Evolutionary conservation across 2,888 invertebrate species (phyloP).

Genomic region (Drosophila robusta): DNA sequence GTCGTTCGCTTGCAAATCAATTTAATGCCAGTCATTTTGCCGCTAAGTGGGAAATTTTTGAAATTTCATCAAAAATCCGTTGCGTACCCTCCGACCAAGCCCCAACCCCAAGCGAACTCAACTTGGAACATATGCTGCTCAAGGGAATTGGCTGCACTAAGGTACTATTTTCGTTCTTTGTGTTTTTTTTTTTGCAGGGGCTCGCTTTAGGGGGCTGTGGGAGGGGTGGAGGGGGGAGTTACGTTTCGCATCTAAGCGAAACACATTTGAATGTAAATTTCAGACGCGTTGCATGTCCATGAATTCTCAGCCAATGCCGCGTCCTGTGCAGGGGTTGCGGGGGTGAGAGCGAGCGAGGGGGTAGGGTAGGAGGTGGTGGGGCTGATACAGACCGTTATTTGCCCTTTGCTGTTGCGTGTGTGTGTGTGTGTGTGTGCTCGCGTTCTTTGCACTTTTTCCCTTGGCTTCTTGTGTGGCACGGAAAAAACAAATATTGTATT

Average conservation of each 20-base stretch:
- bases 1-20: slow-evolving; percentile 83
- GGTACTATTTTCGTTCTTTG: slow-evolving; percentile 54
- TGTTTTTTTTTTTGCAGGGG: slow-evolving; percentile 8
- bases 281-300: slow-evolving; percentile 74
- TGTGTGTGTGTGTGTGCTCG: slow-evolving; percentile 27
- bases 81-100: slow-evolving; percentile 32
- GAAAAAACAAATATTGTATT: slow-evolving; percentile 80
- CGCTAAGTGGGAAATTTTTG: slow-evolving; percentile 76
- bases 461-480: slow-evolving; percentile 37
- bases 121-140: slow-evolving; percentile 75
- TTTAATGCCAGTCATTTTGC: slow-evolving; percentile 83
- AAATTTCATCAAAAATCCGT: slow-evolving; percentile 83
- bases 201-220: slow-evolving; percentile 8
- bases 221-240: neutral
- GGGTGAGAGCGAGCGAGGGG: neutral
- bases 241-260: slow-evolving; percentile 72
- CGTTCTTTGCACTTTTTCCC: slow-evolving; percentile 56
- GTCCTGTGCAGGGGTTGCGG: slow-evolving; percentile 26
- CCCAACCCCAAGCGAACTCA: slow-evolving; percentile 5
- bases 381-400: slow-evolving; percentile 34
- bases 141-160: slow-evolving; percentile 78
- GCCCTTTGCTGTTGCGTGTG: slow-evolving; percentile 66
- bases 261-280: slow-evolving; percentile 83
- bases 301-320: slow-evolving; percentile 62
- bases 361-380: slow-evolving; percentile 13